These are phyloP conservation scores for Takifugu ocellatus DNA, from an alignment of 2,797 vertebrate species.

Conservation along the genomic window DNA sequence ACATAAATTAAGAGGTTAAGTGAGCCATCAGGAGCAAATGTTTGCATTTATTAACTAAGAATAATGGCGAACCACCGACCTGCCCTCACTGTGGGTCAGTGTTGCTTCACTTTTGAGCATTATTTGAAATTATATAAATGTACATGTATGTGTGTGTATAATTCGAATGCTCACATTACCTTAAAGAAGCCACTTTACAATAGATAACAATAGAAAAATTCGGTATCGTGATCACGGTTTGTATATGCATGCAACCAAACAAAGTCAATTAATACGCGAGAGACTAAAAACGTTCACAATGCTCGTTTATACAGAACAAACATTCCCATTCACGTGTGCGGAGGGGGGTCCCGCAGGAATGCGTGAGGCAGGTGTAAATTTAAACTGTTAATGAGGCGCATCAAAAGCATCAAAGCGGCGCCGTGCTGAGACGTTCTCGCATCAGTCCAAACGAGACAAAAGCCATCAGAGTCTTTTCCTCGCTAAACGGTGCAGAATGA, in stretches of 20 bases:
- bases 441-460: conserved; percentile 61
- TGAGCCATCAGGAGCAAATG: conserved; percentile 72
- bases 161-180: conserved; percentile 6
- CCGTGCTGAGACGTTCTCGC: conserved; percentile 62
- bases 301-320: conserved; percentile 54
- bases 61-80: conserved; percentile 38
- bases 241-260: conserved; percentile 1
- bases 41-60: conserved; percentile 69
- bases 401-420: conserved; percentile 67
- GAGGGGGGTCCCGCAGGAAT: conserved; percentile 64
- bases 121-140: background rate
- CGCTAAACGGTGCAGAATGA: conserved; percentile 69
- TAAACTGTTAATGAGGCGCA: conserved; percentile 73
- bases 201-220: too few species aligned
- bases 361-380: conserved; percentile 74
- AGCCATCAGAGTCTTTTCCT: conserved; percentile 65
- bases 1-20: conserved; percentile 76
- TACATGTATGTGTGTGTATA: too few species aligned
- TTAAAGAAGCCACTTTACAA: background rate
- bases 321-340: conserved; percentile 38
- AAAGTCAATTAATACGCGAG: conserved; percentile 34
- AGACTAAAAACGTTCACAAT: conserved; percentile 15
- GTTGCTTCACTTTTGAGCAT: conserved; percentile 1
- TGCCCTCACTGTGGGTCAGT: conserved; percentile 24
- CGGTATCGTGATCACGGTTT: background rate